Conservation (phyloP, 2,113 vertebrate species). For the Sitta europaea region DNA sequence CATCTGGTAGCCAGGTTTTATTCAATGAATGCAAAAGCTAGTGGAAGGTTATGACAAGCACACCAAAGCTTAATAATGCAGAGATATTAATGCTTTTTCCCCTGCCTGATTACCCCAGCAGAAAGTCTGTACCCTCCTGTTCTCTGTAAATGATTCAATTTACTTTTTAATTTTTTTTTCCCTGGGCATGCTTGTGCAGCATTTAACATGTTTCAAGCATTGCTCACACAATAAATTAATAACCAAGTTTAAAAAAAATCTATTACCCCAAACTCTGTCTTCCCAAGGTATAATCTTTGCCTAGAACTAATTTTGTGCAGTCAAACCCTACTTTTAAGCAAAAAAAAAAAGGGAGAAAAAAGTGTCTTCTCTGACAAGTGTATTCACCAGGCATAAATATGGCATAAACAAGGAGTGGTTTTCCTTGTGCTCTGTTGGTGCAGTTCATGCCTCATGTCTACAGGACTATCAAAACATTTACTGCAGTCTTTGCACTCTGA, state of each 20-base stretch:
- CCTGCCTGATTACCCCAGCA: conserved; percentile 18
- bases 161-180: background rate
- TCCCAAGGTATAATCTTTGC: background rate
- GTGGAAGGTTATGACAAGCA: conserved; percentile 45
- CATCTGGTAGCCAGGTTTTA: conserved; percentile 61
- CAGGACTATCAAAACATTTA: background rate
- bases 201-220: background rate
- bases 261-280: background rate
- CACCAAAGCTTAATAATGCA: conserved; percentile 40
- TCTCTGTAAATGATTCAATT: background rate
- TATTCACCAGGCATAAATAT: background rate
- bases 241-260: background rate
- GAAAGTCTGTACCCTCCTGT: conserved; percentile 1
- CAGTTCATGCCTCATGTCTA: background rate
- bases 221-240: background rate
- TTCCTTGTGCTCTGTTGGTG: background rate
- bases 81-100: conserved; percentile 15
- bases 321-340: background rate
- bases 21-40: background rate
- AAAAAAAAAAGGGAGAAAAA: rapidly evolving
- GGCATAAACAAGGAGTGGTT: background rate
- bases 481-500: background rate
- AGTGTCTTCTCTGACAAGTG: background rate
- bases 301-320: background rate
- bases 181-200: background rate